Percentiles rank a stretch among this genome's conserved stretches.
Evolutionary conservation across 2,888 invertebrate genomes (phyloP).

Genomic region (Aporophyla lueneburgensis): DNA sequence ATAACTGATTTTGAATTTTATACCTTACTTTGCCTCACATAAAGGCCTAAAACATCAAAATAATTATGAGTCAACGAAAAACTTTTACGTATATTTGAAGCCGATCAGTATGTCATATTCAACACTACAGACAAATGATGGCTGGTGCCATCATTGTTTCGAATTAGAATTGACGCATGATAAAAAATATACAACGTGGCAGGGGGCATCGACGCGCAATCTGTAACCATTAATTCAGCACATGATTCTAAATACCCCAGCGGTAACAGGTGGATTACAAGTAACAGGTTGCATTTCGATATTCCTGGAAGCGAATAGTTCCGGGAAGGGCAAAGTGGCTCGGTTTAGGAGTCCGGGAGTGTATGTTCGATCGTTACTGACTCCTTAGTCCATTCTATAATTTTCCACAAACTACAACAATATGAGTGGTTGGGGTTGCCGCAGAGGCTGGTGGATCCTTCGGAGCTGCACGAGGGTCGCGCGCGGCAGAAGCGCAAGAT

Average conservation of each 20-base stretch:
- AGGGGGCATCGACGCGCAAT: no score
- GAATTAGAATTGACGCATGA: no score
- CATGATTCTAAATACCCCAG: no score
- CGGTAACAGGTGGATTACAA: no score
- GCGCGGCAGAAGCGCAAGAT: slow-evolving; percentile 91
- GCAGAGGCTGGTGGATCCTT: slow-evolving; percentile 76
- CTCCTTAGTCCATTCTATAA: not conserved
- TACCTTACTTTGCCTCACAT: not conserved
- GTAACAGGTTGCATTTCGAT: no score
- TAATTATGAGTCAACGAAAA: not conserved
- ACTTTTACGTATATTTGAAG: not conserved
- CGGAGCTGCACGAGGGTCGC: slow-evolving; percentile 78
- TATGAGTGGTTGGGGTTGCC: slow-evolving; percentile 56
- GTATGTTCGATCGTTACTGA: not conserved
- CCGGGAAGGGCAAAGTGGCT: no score
- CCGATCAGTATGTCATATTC: no score
- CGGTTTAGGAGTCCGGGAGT: no score
- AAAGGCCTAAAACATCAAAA: not conserved
- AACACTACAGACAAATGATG: no score
- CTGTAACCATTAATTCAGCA: no score
- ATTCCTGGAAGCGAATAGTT: no score
- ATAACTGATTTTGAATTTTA: not conserved
- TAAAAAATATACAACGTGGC: no score
- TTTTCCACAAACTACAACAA: slow-evolving; percentile 38
- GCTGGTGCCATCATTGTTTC: not conserved